Conservation (phyloP, 2,888 invertebrate species). For the Acronicta alni region DNA sequence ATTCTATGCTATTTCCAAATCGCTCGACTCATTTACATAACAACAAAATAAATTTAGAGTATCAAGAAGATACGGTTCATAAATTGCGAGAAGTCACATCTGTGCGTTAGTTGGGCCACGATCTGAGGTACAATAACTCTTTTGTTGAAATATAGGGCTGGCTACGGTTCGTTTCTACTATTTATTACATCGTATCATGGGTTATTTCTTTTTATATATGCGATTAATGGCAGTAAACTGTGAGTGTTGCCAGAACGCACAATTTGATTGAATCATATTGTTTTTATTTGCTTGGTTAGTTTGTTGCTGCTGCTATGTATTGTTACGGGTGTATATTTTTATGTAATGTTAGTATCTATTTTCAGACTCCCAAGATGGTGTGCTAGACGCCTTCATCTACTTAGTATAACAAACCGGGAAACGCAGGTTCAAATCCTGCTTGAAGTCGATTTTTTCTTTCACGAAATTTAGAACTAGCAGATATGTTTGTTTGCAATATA, state of each 20-base stretch:
- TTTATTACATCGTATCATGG: conserved; percentile 12
- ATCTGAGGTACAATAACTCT: conserved; percentile 7
- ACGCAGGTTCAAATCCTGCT: no score
- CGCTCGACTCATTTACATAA: no score
- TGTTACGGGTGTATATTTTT: no score
- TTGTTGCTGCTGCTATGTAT: not conserved
- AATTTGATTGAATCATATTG: not conserved
- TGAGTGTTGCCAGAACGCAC: conserved; percentile 6
- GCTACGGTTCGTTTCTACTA: conserved; percentile 5
- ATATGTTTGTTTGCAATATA: no score
- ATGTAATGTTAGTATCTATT: no score
- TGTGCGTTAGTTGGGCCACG: conserved; percentile 1
- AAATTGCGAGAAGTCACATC: conserved; percentile 7
- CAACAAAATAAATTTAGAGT: no score
- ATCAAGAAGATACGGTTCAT: conserved; percentile 5
- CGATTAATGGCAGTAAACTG: conserved; percentile 2
- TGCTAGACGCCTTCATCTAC: no score
- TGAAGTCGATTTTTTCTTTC: no score
- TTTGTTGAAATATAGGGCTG: conserved; percentile 5
- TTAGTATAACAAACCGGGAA: no score
- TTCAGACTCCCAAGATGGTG: no score
- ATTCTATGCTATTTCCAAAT: no score
- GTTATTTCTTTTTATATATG: conserved; percentile 23
- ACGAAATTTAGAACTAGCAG: no score
- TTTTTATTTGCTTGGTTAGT: not conserved